Conservation (phyloP, 2,888 invertebrate genomes). For the Andrena bicolor region DNA sequence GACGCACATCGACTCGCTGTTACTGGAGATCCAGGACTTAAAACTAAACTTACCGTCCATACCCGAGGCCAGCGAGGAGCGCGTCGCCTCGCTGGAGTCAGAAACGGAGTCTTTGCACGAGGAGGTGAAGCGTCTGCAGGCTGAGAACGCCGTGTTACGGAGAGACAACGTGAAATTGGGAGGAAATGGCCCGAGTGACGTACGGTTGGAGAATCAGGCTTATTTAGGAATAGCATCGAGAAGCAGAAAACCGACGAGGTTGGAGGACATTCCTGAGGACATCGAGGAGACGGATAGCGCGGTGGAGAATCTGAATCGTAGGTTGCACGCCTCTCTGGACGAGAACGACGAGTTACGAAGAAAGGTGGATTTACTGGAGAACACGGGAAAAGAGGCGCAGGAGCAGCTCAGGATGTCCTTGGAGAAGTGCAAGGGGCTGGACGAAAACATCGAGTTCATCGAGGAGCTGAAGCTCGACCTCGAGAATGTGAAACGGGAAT, state of each 20-base stretch:
- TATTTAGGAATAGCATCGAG: constrained; percentile 85
- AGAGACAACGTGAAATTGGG: constrained; percentile 75
- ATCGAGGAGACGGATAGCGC: constrained; percentile 71
- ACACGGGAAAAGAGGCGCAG: constrained; percentile 74
- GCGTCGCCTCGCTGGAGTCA: constrained; percentile 79
- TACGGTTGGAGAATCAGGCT: constrained; percentile 72
- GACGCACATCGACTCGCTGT: constrained; percentile 80
- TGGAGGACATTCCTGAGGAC: constrained; percentile 82
- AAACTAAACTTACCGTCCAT: constrained; percentile 81
- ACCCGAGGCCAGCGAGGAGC: constrained; percentile 82
- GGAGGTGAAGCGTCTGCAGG: constrained; percentile 85
- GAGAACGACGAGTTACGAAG: constrained; percentile 82
- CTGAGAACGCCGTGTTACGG: constrained; percentile 75
- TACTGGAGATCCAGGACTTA: constrained; percentile 78
- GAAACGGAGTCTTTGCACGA: constrained; percentile 83
- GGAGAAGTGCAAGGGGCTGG: constrained; percentile 73
- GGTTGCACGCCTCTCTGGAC: constrained; percentile 71
- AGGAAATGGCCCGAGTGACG: constrained; percentile 86
- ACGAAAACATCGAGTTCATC: constrained; percentile 75
- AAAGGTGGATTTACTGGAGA: constrained; percentile 82
- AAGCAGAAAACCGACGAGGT: constrained; percentile 85
- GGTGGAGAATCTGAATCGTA: constrained; percentile 68
- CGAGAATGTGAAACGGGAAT: constrained; percentile 81
- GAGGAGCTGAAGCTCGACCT: constrained; percentile 78
- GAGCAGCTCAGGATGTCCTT: constrained; percentile 73